Percentiles rank a stretch among this genome's conserved stretches.
phyloP scores from a whole-genome alignment of 2,888 invertebrate genomes.

The Hypsopygia costalis region DNA sequence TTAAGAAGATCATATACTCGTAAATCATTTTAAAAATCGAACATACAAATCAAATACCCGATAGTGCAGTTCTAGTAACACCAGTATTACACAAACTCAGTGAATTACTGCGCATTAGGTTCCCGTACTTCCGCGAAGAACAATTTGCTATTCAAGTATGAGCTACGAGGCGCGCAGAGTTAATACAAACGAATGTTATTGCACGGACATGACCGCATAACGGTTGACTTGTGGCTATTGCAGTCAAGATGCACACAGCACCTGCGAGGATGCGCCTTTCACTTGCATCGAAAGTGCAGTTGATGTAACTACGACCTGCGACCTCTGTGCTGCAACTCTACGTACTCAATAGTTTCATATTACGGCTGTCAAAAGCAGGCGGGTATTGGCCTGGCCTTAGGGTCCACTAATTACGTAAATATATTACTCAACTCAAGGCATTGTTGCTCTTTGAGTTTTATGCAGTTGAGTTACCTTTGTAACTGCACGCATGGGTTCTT shows the following conservation, averaged over 20 bases:
- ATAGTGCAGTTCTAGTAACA: too few species aligned
- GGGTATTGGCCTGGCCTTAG: constrained; percentile 3
- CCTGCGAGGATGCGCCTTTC: constrained; percentile 53
- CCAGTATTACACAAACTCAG: too few species aligned
- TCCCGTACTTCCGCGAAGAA: constrained; percentile 3
- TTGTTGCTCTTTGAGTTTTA: too few species aligned
- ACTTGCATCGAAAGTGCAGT: constrained; percentile 75
- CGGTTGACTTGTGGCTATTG: constrained; percentile 11
- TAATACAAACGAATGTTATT: constrained; percentile 9
- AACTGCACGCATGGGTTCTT: not conserved
- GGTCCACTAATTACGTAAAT: constrained; percentile 8
- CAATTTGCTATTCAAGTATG: constrained; percentile 7
- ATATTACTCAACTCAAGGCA: not conserved
- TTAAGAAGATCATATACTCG: too few species aligned
- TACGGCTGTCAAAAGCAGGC: constrained; percentile 8
- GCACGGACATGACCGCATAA: constrained; percentile 12
- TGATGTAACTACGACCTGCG: constrained; percentile 66
- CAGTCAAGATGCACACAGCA: constrained; percentile 31
- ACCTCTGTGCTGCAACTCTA: constrained; percentile 33
- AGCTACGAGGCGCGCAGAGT: constrained; percentile 1
- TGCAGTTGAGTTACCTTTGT: too few species aligned
- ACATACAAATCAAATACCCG: too few species aligned
- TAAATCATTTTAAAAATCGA: too few species aligned
- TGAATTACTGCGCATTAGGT: not conserved
- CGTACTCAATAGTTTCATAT: constrained; percentile 9